A percentile compares a stretch with the other conserved stretches of the same genome.
These are phyloP conservation scores for Patella vulgata DNA, from an alignment of 1,140 invertebrate species.

Conservation along the genomic window DNA sequence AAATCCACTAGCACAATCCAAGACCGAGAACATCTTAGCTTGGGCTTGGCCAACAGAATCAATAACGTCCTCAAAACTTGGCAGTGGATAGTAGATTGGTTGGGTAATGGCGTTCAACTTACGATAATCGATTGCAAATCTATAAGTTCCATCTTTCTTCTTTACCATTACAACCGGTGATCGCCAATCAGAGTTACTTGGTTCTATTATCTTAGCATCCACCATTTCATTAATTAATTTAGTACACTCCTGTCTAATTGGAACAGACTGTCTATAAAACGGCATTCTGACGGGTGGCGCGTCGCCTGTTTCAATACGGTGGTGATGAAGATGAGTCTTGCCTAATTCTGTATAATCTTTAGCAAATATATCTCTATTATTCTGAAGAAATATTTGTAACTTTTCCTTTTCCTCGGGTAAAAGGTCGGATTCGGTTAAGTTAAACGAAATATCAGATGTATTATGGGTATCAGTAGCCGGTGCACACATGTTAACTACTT, in stretches of 20 bases:
- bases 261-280: not conserved
- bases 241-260: constrained; percentile 7
- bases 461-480: not conserved
- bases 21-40: too few relatives aligned
- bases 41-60: too few relatives aligned
- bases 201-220: constrained; percentile 31
- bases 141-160: constrained; percentile 29
- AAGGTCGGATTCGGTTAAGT: constrained; percentile 19
- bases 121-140: constrained; percentile 27
- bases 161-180: constrained; percentile 32
- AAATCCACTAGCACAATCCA: too few relatives aligned
- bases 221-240: constrained; percentile 32
- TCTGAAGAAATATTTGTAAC: constrained; percentile 12
- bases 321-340: constrained; percentile 8
- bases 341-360: constrained; percentile 20
- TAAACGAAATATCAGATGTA: too few relatives aligned
- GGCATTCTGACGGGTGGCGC: too few relatives aligned
- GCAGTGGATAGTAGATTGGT: constrained; percentile 22
- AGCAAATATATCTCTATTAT: constrained; percentile 27
- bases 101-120: constrained; percentile 21
- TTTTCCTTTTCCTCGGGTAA: constrained; percentile 12
- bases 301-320: constrained; percentile 22
- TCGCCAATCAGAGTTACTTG: constrained; percentile 15
- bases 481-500: not conserved
- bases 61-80: constrained; percentile 31